A percentile compares a stretch with the other conserved stretches of the same genome.
phyloP scores from a whole-genome alignment of 2,113 vertebrate species.

The Otis tarda region DNA sequence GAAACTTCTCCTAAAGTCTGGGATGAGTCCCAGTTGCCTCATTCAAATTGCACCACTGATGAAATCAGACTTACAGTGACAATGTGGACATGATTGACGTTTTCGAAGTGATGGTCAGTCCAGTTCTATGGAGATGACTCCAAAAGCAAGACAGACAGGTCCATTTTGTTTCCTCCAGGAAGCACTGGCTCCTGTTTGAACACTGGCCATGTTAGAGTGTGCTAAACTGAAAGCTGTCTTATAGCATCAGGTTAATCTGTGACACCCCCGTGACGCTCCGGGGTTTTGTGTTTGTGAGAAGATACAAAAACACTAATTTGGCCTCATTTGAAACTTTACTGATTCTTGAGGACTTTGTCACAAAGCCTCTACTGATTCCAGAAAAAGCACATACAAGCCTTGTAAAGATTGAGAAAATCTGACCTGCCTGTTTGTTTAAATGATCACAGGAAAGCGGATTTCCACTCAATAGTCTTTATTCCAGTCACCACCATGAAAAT shows the following conservation, averaged over 20 bases:
- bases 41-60: background rate
- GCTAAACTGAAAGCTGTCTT: background rate
- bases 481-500: background rate
- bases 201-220: background rate
- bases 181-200: background rate
- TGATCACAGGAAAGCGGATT: background rate
- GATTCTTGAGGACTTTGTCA: background rate
- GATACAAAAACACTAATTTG: background rate
- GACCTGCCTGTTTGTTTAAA: background rate
- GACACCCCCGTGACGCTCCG: background rate
- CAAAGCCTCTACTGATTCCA: background rate
- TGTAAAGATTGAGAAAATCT: background rate
- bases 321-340: background rate
- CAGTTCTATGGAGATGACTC: background rate
- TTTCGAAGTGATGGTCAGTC: background rate
- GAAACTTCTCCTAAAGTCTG: background rate
- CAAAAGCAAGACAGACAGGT: background rate
- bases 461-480: conserved; percentile 6
- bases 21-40: background rate
- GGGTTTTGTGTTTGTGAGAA: background rate
- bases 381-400: background rate
- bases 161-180: background rate
- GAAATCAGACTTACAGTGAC: background rate
- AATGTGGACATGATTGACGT: background rate
- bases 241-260: background rate